Percentiles rank a stretch among this genome's conserved stretches.
phyloP scores from a whole-genome alignment of 2,797 vertebrate species.

The Orientallactaga sibirica region DNA sequence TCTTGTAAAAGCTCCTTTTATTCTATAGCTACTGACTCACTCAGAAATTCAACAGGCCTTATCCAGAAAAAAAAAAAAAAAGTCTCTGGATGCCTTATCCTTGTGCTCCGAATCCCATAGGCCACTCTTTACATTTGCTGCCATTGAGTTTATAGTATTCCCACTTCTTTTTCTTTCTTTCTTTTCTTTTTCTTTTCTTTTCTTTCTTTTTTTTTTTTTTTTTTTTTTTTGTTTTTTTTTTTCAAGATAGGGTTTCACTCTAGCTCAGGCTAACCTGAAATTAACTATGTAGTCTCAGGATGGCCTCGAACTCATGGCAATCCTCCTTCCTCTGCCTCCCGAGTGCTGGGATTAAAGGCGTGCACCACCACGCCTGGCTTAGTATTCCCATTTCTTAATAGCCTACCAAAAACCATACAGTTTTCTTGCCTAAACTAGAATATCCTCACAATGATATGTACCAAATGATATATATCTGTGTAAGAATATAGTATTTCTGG shows the following conservation, averaged over 20 bases:
- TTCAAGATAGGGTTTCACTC: too few relatives aligned
- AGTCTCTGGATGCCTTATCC: neutral
- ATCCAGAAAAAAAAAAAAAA: neutral
- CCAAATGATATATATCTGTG: neutral
- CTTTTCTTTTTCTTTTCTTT: too few relatives aligned
- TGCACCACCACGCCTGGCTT: too few relatives aligned
- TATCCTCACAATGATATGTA: neutral
- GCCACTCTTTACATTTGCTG: neutral
- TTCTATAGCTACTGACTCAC: neutral
- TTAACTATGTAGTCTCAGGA: too few relatives aligned
- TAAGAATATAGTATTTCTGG: neutral
- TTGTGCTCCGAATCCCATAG: neutral
- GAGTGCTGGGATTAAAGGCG: too few relatives aligned
- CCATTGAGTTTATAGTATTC: neutral
- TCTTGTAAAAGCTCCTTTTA: neutral
- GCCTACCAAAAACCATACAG: neutral
- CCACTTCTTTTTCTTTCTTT: too few relatives aligned
- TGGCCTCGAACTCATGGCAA: too few relatives aligned
- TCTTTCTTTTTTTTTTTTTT: too few relatives aligned
- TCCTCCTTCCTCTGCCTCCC: too few relatives aligned
- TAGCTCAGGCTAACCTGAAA: too few relatives aligned
- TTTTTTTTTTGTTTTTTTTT: too few relatives aligned
- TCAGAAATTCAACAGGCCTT: neutral
- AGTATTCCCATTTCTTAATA: neutral
- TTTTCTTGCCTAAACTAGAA: slow-evolving; percentile 24